phyloP scores from a whole-genome alignment of 1,140 invertebrate genomes.

The Camponotus floridanus region DNA sequence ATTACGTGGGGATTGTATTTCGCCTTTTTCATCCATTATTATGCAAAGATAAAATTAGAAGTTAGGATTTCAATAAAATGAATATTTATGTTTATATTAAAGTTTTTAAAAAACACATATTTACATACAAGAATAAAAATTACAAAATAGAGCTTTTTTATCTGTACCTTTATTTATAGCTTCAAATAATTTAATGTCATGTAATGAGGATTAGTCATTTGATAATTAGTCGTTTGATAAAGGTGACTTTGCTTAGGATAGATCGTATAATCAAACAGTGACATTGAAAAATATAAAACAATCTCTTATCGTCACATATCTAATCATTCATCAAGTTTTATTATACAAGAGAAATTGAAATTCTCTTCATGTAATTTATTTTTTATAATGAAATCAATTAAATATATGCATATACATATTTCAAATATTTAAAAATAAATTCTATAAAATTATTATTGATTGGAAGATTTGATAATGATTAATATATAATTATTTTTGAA shows the following conservation, averaged over 20 bases:
- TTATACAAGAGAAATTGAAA: slow-evolving; percentile 7
- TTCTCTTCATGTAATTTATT: neutral
- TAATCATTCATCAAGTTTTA: slow-evolving; percentile 17
- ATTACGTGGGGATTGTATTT: neutral
- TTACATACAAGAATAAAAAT: no score
- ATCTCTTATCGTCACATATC: neutral
- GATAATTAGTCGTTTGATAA: neutral
- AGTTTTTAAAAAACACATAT: no score
- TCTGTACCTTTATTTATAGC: neutral
- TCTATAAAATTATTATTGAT: no score
- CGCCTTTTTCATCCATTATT: neutral
- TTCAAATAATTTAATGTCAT: neutral
- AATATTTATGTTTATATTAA: no score
- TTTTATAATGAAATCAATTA: neutral
- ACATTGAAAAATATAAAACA: neutral
- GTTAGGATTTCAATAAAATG: no score
- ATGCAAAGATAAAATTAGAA: neutral
- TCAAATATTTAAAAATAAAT: no score
- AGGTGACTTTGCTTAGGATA: neutral
- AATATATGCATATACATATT: no score
- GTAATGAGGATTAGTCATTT: neutral
- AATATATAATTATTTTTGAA: no score
- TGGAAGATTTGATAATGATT: no score
- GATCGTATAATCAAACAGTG: neutral
- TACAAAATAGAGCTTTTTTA: no score